Base-by-base conservation (phyloP, 2,113 vertebrate species). In the Corvus moneduloides region DNA sequence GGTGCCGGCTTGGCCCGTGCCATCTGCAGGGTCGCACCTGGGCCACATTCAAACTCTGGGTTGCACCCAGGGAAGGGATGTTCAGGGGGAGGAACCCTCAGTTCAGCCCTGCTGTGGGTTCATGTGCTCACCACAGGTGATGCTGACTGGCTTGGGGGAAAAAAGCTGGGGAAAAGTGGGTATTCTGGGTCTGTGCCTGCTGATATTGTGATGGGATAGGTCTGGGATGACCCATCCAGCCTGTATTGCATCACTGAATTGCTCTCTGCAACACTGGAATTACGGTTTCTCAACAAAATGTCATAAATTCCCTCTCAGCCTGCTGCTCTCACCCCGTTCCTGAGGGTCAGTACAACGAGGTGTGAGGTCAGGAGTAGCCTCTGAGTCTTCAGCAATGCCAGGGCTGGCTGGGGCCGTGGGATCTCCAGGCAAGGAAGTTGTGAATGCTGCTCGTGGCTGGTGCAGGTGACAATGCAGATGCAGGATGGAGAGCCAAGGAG, bases 21-120 rank as follows among this genome's bases (percentile, higher is more conserved):
- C 21, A 27, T 3, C 1, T 9, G 37, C 2, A 1, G 22, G 23
- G 33, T 49, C 30, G 7, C 11, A 11, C 11, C 52, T 19, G 44
- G 17, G 32, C 44, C 33, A 4, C 3, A 0, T 11, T 12, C 20
- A 10, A 27, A 3, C 35, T 30, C 12, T 2, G 7, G 27, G 10
- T 13, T 5, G 8, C 7, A 6, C 2, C 5, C 3, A 11, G 33
- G 24, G 26, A 55, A 55, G 59, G 24, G 41, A 8, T 37, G 54
- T 30, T n/a, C 21, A 4, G 5, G 4, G 7, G 10, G 3, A 13
- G 16, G 15, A 13, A 26, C 5, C 35, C 14, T 48, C 39, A 59
- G 24, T 6, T 69, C 55, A 69, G 15, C 27, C 48, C n/a, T 49
- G 37, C 24, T 61, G 17, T 13, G 79, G 17, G 8, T 8, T 33